These are phyloP conservation scores for Anniella stebbinsi DNA, from an alignment of 2,797 vertebrate species.

Conservation along the genomic window DNA sequence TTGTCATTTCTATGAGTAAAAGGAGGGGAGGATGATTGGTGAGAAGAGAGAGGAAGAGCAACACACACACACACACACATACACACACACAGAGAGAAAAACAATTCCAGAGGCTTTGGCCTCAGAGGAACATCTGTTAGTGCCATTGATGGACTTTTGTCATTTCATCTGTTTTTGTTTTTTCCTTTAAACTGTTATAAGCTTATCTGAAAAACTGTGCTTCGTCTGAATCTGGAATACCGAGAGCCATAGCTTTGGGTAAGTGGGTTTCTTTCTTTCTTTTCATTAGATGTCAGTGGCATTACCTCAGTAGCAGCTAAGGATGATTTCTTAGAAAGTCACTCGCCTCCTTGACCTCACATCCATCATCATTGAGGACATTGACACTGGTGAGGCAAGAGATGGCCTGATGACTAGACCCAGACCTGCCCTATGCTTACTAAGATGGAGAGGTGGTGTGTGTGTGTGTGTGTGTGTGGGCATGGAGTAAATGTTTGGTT, in stretches of 20 bases:
- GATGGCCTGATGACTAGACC: too few relatives aligned
- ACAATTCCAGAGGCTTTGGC: constrained; percentile 14
- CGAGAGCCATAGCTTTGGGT: background rate
- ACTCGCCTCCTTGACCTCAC: background rate
- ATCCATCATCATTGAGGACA: constrained; percentile 4
- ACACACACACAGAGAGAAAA: background rate
- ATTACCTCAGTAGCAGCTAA: background rate
- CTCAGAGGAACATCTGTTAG: constrained; percentile 29
- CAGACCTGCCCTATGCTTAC: background rate
- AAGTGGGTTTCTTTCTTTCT: background rate
- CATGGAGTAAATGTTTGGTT: background rate
- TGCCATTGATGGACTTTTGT: background rate
- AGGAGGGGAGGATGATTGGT: background rate
- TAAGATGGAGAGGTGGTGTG: background rate
- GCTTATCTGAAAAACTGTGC: constrained; percentile 8
- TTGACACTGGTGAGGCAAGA: background rate
- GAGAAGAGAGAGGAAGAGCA: background rate
- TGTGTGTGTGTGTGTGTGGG: too few relatives aligned
- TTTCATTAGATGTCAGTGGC: background rate
- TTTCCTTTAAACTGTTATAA: constrained; percentile 25
- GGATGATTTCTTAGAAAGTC: constrained; percentile 3
- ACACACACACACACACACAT: background rate
- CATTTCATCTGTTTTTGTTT: constrained; percentile 26
- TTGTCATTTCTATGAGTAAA: background rate
- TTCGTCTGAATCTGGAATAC: background rate